These are phyloP conservation scores for Pelecanoides urinatrix DNA, from an alignment of 2,113 vertebrate genomes.

Conservation along the genomic window DNA sequence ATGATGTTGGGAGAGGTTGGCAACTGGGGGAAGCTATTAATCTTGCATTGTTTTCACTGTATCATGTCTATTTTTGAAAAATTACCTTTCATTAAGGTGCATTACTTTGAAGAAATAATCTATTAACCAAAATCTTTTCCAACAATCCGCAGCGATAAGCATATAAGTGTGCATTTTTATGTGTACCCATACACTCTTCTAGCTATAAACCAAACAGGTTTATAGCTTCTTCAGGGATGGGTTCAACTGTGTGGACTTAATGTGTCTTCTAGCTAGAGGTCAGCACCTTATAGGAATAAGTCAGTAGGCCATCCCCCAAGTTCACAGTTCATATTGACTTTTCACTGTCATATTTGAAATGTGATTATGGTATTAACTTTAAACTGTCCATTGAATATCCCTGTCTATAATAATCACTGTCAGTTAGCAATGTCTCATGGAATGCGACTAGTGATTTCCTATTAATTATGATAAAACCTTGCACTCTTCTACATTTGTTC, in stretches of 20 bases:
- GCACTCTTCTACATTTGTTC: not conserved
- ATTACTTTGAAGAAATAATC: constrained; percentile 16
- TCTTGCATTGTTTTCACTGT: constrained; percentile 26
- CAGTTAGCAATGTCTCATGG: not conserved
- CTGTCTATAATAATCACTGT: not conserved
- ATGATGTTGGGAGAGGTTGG: not conserved
- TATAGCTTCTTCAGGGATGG: not conserved
- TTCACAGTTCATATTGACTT: not conserved
- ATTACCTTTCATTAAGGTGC: not conserved
- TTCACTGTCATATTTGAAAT: not conserved
- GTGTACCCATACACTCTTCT: not conserved
- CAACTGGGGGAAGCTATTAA: not conserved
- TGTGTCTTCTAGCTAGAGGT: not conserved
- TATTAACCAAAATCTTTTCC: not conserved
- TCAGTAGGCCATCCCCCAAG: not conserved
- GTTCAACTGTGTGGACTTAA: not conserved
- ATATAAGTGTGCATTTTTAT: not conserved
- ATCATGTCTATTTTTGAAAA: not conserved
- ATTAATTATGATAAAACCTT: not conserved
- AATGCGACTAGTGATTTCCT: not conserved
- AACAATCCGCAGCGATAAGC: not conserved
- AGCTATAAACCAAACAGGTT: not conserved
- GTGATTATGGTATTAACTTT: not conserved
- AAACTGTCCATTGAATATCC: not conserved
- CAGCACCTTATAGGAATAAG: not conserved